phyloP scores from a whole-genome alignment of 2,888 invertebrate genomes.

The Dinocampus coccinellae region DNA sequence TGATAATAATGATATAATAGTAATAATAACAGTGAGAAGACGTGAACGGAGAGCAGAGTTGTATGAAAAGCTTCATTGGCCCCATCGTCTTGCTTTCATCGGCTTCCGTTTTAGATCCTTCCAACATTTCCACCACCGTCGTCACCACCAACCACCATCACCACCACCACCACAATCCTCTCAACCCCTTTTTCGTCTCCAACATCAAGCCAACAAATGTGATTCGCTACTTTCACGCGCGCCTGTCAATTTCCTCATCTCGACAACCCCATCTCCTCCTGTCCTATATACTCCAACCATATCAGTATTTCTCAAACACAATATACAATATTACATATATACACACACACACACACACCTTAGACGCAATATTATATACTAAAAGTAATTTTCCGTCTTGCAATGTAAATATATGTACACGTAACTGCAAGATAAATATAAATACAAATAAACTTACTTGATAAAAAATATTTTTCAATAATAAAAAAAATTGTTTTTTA shows the following conservation, averaged over 20 bases:
- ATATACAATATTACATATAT: not conserved
- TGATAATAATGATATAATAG: too few species aligned
- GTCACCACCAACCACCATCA: too few species aligned
- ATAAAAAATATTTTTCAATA: too few species aligned
- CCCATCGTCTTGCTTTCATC: slow-evolving; percentile 30
- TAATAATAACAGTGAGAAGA: not conserved
- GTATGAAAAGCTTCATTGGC: not conserved
- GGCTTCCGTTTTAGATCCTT: slow-evolving; percentile 30
- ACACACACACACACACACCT: not conserved
- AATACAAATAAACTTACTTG: too few species aligned
- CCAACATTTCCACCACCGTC: too few species aligned
- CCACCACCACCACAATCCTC: too few species aligned
- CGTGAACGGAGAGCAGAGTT: not conserved
- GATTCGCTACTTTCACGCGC: slow-evolving; percentile 28
- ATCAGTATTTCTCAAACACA: not conserved
- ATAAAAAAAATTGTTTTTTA: too few species aligned
- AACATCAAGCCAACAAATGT: slow-evolving; percentile 32
- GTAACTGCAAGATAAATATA: slow-evolving; percentile 8
- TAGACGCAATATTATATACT: not conserved
- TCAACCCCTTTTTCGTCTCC: too few species aligned
- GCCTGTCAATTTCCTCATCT: slow-evolving; percentile 31
- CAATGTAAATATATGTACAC: slow-evolving; percentile 12
- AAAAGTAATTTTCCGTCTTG: slow-evolving; percentile 25
- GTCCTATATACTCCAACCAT: not conserved
- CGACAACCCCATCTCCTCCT: slow-evolving; percentile 12